Evolutionary conservation across 2,113 vertebrate species (phyloP).

Genomic region (Megalops atlanticus): DNA sequence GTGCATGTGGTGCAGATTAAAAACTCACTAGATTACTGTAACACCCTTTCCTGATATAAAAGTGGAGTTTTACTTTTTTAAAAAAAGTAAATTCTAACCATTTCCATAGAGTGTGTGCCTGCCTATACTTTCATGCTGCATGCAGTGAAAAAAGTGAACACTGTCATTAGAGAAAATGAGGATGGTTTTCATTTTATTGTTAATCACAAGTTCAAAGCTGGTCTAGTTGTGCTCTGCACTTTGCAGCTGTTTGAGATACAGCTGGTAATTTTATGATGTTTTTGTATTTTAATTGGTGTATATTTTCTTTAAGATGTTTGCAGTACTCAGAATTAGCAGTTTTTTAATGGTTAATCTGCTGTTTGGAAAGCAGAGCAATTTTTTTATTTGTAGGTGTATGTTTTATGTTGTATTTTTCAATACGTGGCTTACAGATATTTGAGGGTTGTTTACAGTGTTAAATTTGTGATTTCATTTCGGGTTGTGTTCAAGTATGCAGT

Average conservation of each 20-base stretch:
- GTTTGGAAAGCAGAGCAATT: background rate
- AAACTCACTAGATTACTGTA: background rate
- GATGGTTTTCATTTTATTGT: background rate
- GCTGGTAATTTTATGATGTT: slow-evolving; percentile 16
- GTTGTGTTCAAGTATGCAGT: background rate
- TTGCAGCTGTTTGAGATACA: slow-evolving; percentile 2
- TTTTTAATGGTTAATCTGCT: background rate
- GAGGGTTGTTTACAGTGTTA: background rate
- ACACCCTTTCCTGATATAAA: background rate
- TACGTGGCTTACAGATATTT: background rate
- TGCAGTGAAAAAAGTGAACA: slow-evolving; percentile 5
- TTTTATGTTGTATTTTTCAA: background rate
- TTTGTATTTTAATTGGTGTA: background rate
- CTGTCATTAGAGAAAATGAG: background rate
- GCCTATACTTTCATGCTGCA: background rate
- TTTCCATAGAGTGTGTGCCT: slow-evolving; percentile 4
- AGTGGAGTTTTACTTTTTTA: background rate
- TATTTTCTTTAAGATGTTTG: background rate
- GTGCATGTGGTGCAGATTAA: slow-evolving; percentile 7
- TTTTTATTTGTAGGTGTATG: background rate
- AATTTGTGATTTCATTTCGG: background rate
- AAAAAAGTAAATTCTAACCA: background rate
- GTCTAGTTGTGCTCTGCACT: background rate
- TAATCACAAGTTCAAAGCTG: background rate
- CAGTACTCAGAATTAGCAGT: background rate